A percentile compares a stretch with the other conserved stretches of the same genome.
Conservation (phyloP, 2,797 vertebrate genomes). For the Gephyroberyx darwinii region DNA sequence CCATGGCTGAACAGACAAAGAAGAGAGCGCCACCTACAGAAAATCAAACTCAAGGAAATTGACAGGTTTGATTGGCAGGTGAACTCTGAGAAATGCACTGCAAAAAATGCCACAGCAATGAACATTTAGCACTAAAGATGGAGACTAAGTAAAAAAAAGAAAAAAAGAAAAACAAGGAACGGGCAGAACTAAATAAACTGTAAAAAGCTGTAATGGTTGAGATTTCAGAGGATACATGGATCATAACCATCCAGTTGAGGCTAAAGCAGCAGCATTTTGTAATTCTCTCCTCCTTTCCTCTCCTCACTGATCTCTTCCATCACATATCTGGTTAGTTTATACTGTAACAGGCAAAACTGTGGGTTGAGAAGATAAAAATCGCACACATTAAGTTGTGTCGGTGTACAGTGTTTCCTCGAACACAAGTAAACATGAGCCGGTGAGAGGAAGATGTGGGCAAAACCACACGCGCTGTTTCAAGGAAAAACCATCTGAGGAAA, state of each 20-base stretch:
- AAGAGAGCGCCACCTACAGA: too few species aligned
- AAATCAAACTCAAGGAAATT: too few species aligned
- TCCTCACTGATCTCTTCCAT: background rate
- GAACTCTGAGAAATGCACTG: too few species aligned
- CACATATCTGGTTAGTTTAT: background rate
- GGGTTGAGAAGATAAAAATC: background rate
- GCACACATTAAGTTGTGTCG: constrained; percentile 4
- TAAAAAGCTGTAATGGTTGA: background rate
- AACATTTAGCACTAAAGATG: too few species aligned
- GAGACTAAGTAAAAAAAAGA: too few species aligned
- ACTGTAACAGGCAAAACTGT: background rate
- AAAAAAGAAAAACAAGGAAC: too few species aligned
- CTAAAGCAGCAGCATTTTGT: background rate
- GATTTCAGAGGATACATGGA: background rate
- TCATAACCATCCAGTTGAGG: background rate
- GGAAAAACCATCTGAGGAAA: constrained; percentile 22
- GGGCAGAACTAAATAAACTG: too few species aligned
- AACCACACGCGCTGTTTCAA: constrained; percentile 18
- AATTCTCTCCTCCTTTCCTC: background rate
- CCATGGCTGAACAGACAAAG: too few species aligned
- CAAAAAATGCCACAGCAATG: too few species aligned
- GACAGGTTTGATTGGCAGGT: too few species aligned
- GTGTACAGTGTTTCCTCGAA: constrained; percentile 23
- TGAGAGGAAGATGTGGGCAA: constrained; percentile 37
- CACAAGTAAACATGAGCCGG: background rate